Evolutionary conservation across 1,140 invertebrate genomes (phyloP), one percentile per base, ranked within the genome.

Genomic region (Sitophilus oryzae): DNA sequence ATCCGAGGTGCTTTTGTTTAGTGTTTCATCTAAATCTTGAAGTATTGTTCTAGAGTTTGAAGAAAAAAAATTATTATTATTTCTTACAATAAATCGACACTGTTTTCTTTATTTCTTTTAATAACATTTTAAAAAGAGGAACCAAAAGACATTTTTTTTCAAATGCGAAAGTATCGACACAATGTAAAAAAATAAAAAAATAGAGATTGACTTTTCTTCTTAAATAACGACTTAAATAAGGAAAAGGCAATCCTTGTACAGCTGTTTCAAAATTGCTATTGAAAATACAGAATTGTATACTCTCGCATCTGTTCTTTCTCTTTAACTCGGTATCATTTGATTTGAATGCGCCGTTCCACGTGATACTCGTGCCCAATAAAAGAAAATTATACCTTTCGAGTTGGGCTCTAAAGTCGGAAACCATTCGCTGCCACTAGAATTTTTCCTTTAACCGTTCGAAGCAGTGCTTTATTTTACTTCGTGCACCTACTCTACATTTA

Each of bases 381-480:
- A 44, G 50, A 42, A 44, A 52, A 52, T n/a, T 21, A 48, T 50
- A 2, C 30, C 23, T 50, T 35, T 19, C 35, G 10, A 44, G n/a
- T 14, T 20, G 42, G 41, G 23, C 35, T n/a, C 35, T 52, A 52
- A 52, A 37, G 50, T 52, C 50, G 18, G 30, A 52, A 23, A 21
- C 50, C 50, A 52, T 52, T 52, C 30, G 22, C 37, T 30, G 2
- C 16, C 18, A 9, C 22, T 23, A n/a, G 41, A 44, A 35, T 43
- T 52, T 52, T 44, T 40, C 25, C 22, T n/a, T n/a, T 42, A 52
- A 52, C 40, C 41, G 20, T 16, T 43, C 21, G 16, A 36, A 38
- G 21, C 16, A 10, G n/a, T 21, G 30, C 50, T 52, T 52, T 52
- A 52, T 52, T 52, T 44, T 52, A 42, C 41, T 44, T 36, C 50